Conservation (phyloP, 2,888 invertebrate genomes). For the Drosophila algonquin region DNA sequence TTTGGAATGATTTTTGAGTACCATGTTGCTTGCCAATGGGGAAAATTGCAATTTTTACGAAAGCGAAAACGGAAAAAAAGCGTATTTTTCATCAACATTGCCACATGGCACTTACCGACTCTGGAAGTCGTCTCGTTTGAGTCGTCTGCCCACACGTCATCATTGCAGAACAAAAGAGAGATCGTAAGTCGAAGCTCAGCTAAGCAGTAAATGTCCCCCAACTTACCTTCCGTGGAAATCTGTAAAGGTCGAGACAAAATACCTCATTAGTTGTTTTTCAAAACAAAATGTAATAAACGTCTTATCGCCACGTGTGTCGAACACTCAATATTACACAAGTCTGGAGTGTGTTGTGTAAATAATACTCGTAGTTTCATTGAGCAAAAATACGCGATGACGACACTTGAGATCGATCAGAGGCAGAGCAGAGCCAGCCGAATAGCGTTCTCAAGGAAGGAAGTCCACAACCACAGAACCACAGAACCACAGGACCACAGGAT, state of each 20-base stretch:
- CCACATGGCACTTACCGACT: slow-evolving; percentile 80
- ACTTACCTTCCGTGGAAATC: slow-evolving; percentile 66
- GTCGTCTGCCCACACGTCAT: slow-evolving; percentile 32
- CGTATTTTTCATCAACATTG: slow-evolving; percentile 60
- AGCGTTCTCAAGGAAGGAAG: not conserved
- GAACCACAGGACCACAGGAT: too few relatives aligned
- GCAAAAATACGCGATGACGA: slow-evolving; percentile 31
- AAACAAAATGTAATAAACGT: slow-evolving; percentile 1
- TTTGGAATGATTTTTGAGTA: slow-evolving; percentile 44
- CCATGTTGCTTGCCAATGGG: slow-evolving; percentile 75
- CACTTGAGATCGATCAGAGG: not conserved
- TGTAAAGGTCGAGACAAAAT: slow-evolving; percentile 31
- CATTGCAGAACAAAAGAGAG: slow-evolving; percentile 9
- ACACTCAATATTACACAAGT: slow-evolving; percentile 51
- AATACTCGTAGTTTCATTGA: slow-evolving; percentile 50
- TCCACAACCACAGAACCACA: slow-evolving; percentile 1
- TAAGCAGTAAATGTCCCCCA: slow-evolving; percentile 39
- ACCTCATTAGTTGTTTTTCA: slow-evolving; percentile 2
- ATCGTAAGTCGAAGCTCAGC: slow-evolving; percentile 43
- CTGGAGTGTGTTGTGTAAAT: slow-evolving; percentile 45
- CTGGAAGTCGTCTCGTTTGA: slow-evolving; percentile 63
- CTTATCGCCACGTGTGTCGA: slow-evolving; percentile 44
- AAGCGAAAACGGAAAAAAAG: slow-evolving; percentile 60
- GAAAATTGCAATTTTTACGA: slow-evolving; percentile 59
- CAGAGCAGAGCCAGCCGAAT: too few relatives aligned